Base-by-base conservation (phyloP, 2,113 vertebrate species). In the Peromyscus polionotus region DNA sequence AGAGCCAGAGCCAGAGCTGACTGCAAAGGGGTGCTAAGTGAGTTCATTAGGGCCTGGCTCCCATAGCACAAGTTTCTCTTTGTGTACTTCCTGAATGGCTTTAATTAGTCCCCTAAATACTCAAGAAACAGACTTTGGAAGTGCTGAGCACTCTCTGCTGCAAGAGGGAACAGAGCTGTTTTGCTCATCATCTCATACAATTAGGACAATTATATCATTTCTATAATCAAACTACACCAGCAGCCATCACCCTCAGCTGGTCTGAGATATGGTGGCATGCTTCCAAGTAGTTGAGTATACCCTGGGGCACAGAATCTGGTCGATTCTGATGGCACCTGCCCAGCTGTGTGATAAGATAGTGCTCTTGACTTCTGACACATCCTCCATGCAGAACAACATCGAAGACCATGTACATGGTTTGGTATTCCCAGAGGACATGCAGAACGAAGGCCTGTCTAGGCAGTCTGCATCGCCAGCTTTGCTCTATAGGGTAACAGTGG, bases 201-300 rank as follows among this genome's bases (percentile, higher is more conserved):
- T 88, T 77, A 86, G 87, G 59, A 26, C 36, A 87, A 31, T 42
- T 57, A 59, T 22, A 16, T 0, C 48, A n/a, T 88, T 87, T 85
- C 79, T 33, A 17, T 42, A 70, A 28, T 63, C 39, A 73, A n/a
- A 83, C 65, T 42, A 28, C 24, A 4, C 39, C 72, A 28, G 61
- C 22, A 86, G 61, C 42, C 7, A 68, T 61, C 33, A 42, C 67
- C 65, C 81, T 72, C 90, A 65, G 63, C 86, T 91, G 68, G 33
- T 67, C 31, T 87, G 73, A 73, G 13, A 77, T n/a, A n/a, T 13
- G 36, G 20, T 63, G 88, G 57, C 59, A 68, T 12, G 0, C 68
- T 76, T 95, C 26, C 75, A 92, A 92, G 88, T 33, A 54, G 75
- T 81, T 93, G 42, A 9, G 48, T 70, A 45, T 65, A 51, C 84